Conservation (phyloP, 1,140 invertebrate genomes). For the Galleria mellonella region DNA sequence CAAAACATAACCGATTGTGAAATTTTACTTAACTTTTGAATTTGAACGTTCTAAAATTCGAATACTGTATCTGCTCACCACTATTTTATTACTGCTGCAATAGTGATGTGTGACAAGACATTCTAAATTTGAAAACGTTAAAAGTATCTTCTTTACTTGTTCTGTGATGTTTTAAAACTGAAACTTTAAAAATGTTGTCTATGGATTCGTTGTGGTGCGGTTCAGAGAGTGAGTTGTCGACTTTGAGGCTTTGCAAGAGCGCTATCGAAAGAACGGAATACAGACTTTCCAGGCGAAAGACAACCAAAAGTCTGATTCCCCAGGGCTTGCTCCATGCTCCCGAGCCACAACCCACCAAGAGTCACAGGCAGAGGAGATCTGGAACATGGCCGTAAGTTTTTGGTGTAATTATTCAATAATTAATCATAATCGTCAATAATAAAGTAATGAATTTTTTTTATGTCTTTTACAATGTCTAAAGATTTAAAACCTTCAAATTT, state of each 20-base stretch:
- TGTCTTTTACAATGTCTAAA: no score
- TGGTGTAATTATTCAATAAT: not conserved
- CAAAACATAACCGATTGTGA: slow-evolving; percentile 30
- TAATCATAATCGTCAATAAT: no score
- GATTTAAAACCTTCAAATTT: no score
- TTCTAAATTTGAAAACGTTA: slow-evolving; percentile 10
- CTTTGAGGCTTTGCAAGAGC: slow-evolving; percentile 40
- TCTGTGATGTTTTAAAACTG: slow-evolving; percentile 27
- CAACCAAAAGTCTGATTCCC: slow-evolving; percentile 50
- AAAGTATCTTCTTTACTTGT: slow-evolving; percentile 5
- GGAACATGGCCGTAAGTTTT: slow-evolving; percentile 78
- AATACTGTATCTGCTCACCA: slow-evolving; percentile 1
- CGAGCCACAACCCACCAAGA: slow-evolving; percentile 28
- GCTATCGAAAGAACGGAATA: slow-evolving; percentile 68
- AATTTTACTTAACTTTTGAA: slow-evolving; percentile 23
- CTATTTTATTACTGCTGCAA: slow-evolving; percentile 13
- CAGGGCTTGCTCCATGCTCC: slow-evolving; percentile 47
- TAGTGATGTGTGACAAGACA: slow-evolving; percentile 5
- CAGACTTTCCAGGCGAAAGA: slow-evolving; percentile 61
- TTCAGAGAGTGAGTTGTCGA: slow-evolving; percentile 56
- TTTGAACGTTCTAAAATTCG: slow-evolving; percentile 13
- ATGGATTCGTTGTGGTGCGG: slow-evolving; percentile 75
- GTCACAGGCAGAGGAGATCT: slow-evolving; percentile 67
- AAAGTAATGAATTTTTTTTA: no score
- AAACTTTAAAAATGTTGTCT: slow-evolving; percentile 40